Base-by-base conservation (phyloP, 2,797 vertebrate genomes). In the Microctenopoma stevenorrisi region DNA sequence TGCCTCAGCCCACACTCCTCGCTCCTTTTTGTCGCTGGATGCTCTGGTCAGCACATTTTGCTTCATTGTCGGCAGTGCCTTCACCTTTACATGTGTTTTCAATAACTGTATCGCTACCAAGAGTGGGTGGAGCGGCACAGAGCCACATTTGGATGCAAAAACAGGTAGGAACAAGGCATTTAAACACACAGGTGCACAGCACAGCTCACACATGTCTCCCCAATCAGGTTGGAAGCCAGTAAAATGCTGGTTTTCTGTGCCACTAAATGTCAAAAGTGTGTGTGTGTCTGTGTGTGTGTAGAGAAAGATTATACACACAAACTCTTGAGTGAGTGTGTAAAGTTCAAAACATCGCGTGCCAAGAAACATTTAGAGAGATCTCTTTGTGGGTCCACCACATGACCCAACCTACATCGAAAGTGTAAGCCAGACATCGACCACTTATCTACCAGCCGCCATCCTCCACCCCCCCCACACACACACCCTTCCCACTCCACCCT, bases 301-400 rank as follows among this genome's bases (percentile, higher is more conserved):
- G 43, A 43, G 56, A 66, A 56, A 43, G 40, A 51, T 47, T 52
- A n/a, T 30, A 59, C 74, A 50, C 60, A n/a, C 64, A 42, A 46
- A 33, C 15, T 48, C 53, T 22, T 50, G 16, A 54, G 74, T 59
- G 57, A 46, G 49, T 59, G 68, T 82, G 61, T 70, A 16, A 25
- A 70, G 89, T 84, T 89, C 35, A 26, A 79, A 87, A 91, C 77
- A 92, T 89, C 61, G 91, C 87, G 72, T 96, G 96, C 92, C 90
- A 94, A 59, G 83, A 79, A 92, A 86, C 85, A 87, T 88, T 86
- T 67, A 86, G 86, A 88, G 88, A 84, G 59, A 84, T 72, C 63
- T 86, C 84, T 82, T 77, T 85, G 85, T 86, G 89, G 84, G 33
- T 50, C 70, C 76, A 76, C 3, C 87, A 86, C 58, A 56, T 91